Evolutionary conservation across 2,113 vertebrate genomes (phyloP), one percentile per base, ranked within the genome.

Genomic region (Tupaia tana): DNA sequence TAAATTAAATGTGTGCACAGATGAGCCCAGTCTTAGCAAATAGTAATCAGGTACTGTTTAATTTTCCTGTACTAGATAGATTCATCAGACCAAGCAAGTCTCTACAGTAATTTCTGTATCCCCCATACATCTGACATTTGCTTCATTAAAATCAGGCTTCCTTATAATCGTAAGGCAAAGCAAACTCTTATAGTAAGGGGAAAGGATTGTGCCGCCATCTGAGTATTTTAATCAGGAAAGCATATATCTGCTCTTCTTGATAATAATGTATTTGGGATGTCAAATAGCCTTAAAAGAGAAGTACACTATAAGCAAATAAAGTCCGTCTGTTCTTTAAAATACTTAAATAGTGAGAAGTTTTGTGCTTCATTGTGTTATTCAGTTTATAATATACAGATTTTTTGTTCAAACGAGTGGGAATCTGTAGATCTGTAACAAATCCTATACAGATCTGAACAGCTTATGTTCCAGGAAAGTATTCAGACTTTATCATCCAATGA

Each of bases 1-100:
- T 99, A 98, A 98, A 99, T 99, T 99, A 98, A 98, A 97, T 97
- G 71, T 75, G 86, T 98, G 91, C 93, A 98, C 96, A 98, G 98
- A 98, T 98, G 87, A 99, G 95, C 92, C 96, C 66, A 66, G 78
- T 96, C 97, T 98, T 98, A 98, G 93, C 84, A 98, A 98, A 98
- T 67, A 98, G 97, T 97, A 98, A 98, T 97, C 27, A 97, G 81
- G 96, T 97, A 10, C 70, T 97, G 15, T 94, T 98, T 98, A 97
- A 98, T 98, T 98, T 98, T 91, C 59, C 74, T 96, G 63, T n/a
- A 25, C 34, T 90, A 22, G 29, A 94, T 95, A 96, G 73, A 92
- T 97, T 97, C 95, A 96, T 97, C 87, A 96, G 71, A 97, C 84
- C 82, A 58, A 84, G 86, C 58, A 93, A 94, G 88, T 75, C 66